Percentiles rank a stretch among this genome's conserved stretches.
Evolutionary conservation across 2,113 vertebrate species (phyloP).

Genomic region (Myiagra hebetior): DNA sequence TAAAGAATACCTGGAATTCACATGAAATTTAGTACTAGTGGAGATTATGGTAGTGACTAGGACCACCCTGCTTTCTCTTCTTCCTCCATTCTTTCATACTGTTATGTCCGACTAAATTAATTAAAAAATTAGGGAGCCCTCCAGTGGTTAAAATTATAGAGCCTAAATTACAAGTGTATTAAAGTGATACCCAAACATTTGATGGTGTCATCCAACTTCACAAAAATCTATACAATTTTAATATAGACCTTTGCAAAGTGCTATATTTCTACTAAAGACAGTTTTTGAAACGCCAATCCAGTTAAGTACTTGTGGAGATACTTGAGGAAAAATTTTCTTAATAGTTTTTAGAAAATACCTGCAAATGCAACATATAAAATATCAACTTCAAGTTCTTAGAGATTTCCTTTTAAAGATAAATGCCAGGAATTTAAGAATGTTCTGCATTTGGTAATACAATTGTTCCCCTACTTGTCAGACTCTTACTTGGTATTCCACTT

Average conservation of each 20-base stretch:
- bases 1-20: background rate
- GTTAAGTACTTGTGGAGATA: background rate
- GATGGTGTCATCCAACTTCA: background rate
- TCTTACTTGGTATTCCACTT: background rate
- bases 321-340: background rate
- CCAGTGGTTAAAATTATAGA: slow-evolving; percentile 38
- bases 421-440: background rate
- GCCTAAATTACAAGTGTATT: background rate
- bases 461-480: background rate
- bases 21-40: background rate
- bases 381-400: background rate
- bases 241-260: background rate
- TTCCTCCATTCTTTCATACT: background rate
- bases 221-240: background rate
- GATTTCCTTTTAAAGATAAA: background rate
- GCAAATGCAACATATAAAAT: background rate
- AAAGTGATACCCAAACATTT: background rate
- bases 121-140: slow-evolving; percentile 43
- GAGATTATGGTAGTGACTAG: background rate
- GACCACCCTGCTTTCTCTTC: background rate
- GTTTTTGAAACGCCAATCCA: background rate
- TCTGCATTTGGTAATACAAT: background rate
- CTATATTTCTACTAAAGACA: background rate
- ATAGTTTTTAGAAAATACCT: background rate
- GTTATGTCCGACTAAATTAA: background rate